Evolutionary conservation across 2,888 invertebrate species (phyloP).

Genomic region (Brachyptera risi): DNA sequence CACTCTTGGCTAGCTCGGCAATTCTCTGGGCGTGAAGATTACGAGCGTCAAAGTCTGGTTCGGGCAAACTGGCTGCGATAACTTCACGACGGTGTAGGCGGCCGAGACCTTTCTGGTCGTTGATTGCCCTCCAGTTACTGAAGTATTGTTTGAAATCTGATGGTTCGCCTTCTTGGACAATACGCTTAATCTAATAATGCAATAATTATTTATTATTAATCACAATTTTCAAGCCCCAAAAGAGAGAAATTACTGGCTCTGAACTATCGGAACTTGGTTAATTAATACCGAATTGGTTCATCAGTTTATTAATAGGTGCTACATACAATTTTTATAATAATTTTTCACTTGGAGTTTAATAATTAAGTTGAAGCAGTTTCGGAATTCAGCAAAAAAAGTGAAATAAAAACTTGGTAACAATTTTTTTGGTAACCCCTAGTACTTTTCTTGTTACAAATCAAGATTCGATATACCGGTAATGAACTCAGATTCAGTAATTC

Average conservation of each 20-base stretch:
- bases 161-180: conserved; percentile 81
- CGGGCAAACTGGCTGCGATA: conserved; percentile 36
- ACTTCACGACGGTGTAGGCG: conserved; percentile 40
- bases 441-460: too few relatives aligned
- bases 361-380: too few relatives aligned
- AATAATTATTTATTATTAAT: background rate
- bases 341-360: too few relatives aligned
- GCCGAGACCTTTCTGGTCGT: conserved; percentile 48
- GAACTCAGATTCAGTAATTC: too few relatives aligned
- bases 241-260: background rate
- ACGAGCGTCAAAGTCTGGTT: conserved; percentile 40
- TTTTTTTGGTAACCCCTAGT: too few relatives aligned
- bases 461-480: too few relatives aligned
- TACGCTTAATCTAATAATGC: conserved; percentile 55
- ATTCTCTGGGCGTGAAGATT: conserved; percentile 39
- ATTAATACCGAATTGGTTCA: too few relatives aligned
- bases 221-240: background rate
- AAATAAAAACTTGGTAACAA: too few relatives aligned
- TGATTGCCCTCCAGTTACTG: conserved; percentile 66
- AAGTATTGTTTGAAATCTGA: conserved; percentile 88
- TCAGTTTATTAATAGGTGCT: too few relatives aligned
- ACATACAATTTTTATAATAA: too few relatives aligned
- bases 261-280: too few relatives aligned
- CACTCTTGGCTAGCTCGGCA: conserved; percentile 47
- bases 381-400: too few relatives aligned